phyloP scores from a whole-genome alignment of 1,140 invertebrate species.

The Rhynchophorus ferrugineus region DNA sequence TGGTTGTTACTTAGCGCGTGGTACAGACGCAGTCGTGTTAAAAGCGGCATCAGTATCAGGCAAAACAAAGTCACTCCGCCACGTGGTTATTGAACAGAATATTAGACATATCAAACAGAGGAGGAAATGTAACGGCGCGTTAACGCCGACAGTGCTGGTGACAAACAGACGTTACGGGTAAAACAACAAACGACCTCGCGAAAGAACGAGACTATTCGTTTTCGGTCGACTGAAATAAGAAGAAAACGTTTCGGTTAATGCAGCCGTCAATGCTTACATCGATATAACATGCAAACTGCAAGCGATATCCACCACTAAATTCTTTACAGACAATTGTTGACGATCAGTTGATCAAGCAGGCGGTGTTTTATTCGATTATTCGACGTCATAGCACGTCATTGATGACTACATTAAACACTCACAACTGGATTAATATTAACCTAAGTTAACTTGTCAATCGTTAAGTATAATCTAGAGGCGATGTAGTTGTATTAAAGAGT shows the following conservation, averaged over 20 bases:
- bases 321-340: too few species aligned
- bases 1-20: too few species aligned
- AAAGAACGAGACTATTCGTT: not conserved
- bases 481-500: constrained; percentile 12
- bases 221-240: not conserved
- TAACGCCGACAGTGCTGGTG: constrained; percentile 1
- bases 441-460: constrained; percentile 4
- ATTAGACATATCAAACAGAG: constrained; percentile 1
- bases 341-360: too few species aligned
- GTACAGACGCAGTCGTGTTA: not conserved
- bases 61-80: not conserved
- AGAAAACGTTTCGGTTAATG: not conserved
- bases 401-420: too few species aligned
- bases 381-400: too few species aligned
- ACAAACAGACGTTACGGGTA: not conserved
- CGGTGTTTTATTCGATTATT: too few species aligned
- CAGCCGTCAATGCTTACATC: constrained; percentile 4
- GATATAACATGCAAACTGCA: too few species aligned
- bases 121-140: constrained; percentile 2
- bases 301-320: too few species aligned
- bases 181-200: not conserved
- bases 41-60: not conserved
- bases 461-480: constrained; percentile 3
- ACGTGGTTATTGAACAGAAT: constrained; percentile 1
- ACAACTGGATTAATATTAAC: not conserved